Conservation (phyloP, 2,797 vertebrate genomes). For the Manis javanica region DNA sequence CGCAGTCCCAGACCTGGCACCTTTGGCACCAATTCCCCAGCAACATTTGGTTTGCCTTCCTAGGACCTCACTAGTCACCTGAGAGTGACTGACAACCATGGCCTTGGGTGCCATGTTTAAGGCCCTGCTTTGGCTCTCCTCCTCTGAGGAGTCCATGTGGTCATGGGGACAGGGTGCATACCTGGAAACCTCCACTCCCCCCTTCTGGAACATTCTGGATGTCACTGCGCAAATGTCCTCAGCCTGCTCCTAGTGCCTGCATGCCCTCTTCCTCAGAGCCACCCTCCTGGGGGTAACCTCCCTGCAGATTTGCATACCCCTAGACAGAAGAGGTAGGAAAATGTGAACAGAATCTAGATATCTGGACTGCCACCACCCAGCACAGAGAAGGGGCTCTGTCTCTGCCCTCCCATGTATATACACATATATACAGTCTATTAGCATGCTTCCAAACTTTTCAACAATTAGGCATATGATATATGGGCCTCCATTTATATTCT, state of each 20-base stretch:
- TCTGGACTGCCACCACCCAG: background rate
- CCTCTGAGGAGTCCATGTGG: background rate
- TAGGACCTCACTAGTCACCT: background rate
- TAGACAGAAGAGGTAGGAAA: background rate
- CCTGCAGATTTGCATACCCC: background rate
- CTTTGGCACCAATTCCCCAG: background rate
- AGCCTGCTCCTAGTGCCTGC: background rate
- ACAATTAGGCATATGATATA: background rate
- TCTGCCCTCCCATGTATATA: background rate
- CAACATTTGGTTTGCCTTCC: background rate
- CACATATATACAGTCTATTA: background rate
- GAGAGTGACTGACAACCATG: background rate
- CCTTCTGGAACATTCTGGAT: conserved; percentile 27
- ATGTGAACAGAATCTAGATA: background rate
- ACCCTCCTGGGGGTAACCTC: background rate
- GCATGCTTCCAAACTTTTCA: conserved; percentile 44
- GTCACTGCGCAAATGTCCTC: conserved; percentile 5
- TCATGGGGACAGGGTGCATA: background rate
- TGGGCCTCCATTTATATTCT: background rate
- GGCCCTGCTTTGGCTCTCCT: background rate
- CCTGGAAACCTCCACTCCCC: background rate
- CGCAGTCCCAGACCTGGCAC: background rate
- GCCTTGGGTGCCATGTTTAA: background rate
- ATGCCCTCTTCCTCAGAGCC: background rate
- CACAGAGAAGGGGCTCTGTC: background rate